Evolutionary conservation across 2,113 vertebrate genomes (phyloP).

Genomic region (Dissostichus mawsoni): DNA sequence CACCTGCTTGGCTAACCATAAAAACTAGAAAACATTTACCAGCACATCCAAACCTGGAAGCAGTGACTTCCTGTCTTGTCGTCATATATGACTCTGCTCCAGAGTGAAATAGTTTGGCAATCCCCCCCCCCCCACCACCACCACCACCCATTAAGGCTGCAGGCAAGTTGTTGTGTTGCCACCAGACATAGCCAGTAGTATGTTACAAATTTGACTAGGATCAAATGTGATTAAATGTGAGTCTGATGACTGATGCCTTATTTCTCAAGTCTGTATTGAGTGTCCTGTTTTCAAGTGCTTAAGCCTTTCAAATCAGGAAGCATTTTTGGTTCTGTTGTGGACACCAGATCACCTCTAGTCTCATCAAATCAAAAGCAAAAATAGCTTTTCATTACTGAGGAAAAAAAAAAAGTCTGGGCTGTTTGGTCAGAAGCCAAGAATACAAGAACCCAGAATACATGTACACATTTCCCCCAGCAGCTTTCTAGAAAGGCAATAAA

Average conservation of each 20-base stretch:
- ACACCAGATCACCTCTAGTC: slow-evolving; percentile 23
- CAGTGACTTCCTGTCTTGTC: not conserved
- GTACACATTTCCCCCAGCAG: slow-evolving; percentile 12
- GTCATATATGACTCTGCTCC: not conserved
- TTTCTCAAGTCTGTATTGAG: not conserved
- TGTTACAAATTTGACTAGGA: not conserved
- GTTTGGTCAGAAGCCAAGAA: slow-evolving; percentile 53
- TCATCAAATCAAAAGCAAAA: slow-evolving; percentile 45
- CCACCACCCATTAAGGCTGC: no score
- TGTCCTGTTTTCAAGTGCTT: not conserved
- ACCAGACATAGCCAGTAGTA: not conserved
- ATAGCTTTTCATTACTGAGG: slow-evolving; percentile 58
- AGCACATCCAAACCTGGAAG: not conserved
- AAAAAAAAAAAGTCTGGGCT: slow-evolving; percentile 19
- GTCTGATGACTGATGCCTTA: not conserved
- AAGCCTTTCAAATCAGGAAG: slow-evolving; percentile 29
- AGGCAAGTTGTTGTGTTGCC: not conserved
- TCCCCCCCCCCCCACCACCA: no score
- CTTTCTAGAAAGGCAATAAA: slow-evolving; percentile 23
- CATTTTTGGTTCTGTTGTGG: slow-evolving; percentile 20
- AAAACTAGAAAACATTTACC: not conserved
- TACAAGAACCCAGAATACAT: slow-evolving; percentile 14
- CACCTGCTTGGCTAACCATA: not conserved
- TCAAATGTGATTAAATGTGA: not conserved
- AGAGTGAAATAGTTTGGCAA: not conserved